Base-by-base conservation (phyloP, 2,888 invertebrate genomes). In the Hipparchia semele region DNA sequence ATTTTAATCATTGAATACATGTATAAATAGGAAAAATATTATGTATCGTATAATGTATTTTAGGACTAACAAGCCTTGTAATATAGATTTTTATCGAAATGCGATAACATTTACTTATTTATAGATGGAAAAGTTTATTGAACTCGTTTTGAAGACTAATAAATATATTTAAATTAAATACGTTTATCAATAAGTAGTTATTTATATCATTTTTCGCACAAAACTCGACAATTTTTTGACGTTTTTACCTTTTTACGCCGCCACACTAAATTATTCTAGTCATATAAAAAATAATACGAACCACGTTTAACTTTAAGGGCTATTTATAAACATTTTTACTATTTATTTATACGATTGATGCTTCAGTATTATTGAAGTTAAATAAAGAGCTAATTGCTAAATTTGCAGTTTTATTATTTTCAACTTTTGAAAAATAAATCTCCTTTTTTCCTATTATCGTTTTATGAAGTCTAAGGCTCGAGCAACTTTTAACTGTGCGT, bases 301-400 rank as follows among this genome's bases (percentile, higher is more conserved):
- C 79, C 77, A 83, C 84, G 86, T 58, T 23, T 89, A 87, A 79
- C 86, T 81, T 86, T 90, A 90, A 90, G 64, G 87, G 73, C 60
- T 78, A 83, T 90, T 87, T 90, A 90, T 88, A 91, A 89, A 83
- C 70, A 87, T 91, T 89, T 92, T 87, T 90, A 89, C 85, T 87
- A 86, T 86, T 89, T 90, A 83, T 81, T 81, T 82, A 58, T 89
- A 85, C 85, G 84, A 90, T 89, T 87, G 84, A 77, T 89, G 89
- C 92, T 91, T 91, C 84, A 87, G 82, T 90, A 90, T 91, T 91
- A 90, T 88, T 83, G 79, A 76, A 82, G 80, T 87, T 84, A 92
- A 64, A 91, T 92, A 92, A 91, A 92, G 87, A 86, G 89, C 87
- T 80, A 86, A 84, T 87, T 86, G 76, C 77, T 76, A 76, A 74